Percentiles rank a stretch among this genome's conserved stretches.
Evolutionary conservation across 2,113 vertebrate genomes (phyloP).

Genomic region (Cinclus mexicanus): DNA sequence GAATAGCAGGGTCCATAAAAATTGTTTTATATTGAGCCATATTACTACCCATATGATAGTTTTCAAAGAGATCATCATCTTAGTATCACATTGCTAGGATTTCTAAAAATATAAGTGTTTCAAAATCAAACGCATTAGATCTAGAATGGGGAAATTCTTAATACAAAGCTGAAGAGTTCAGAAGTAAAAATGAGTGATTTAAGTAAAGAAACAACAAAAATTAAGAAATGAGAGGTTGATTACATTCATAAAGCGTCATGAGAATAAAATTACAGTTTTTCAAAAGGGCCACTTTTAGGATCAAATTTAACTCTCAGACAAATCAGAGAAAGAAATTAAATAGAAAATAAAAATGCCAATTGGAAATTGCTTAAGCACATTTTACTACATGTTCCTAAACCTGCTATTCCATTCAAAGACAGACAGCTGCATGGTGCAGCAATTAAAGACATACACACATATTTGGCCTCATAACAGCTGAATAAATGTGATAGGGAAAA

Average conservation of each 20-base stretch:
- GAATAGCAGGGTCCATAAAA: neutral
- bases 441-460: neutral
- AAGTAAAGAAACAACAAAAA: conserved; percentile 8
- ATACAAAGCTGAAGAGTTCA: neutral
- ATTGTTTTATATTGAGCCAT: neutral
- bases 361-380: neutral
- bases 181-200: neutral
- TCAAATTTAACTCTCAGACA: neutral
- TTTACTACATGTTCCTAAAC: neutral
- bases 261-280: neutral
- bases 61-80: neutral
- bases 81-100: neutral
- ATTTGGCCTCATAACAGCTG: neutral
- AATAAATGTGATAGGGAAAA: neutral
- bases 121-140: neutral
- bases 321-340: conserved; percentile 8
- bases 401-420: neutral
- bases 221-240: conserved; percentile 6
- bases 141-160: neutral
- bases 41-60: neutral
- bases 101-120: neutral
- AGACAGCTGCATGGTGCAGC: neutral
- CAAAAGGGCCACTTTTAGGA: neutral
- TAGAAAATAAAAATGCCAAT: conserved; percentile 19
- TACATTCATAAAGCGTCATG: neutral